A percentile compares a stretch with the other conserved stretches of the same genome.
Conservation (phyloP, 2,113 vertebrate species). For the Sinocyclocheilus rhinocerous region DNA sequence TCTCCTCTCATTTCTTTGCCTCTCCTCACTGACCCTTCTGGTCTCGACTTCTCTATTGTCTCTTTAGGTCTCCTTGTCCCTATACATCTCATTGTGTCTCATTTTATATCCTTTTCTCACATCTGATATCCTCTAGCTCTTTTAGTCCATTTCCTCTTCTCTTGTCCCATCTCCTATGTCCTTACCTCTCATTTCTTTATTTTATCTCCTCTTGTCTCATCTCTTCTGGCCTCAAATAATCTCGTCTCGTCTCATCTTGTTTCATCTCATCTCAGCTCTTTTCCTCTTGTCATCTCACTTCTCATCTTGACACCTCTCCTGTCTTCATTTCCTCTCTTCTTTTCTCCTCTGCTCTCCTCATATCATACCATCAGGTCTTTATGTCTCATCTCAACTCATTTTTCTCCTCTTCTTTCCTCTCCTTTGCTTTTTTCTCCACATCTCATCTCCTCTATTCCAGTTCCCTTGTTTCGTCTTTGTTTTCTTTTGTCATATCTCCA, state of each 20-base stretch:
- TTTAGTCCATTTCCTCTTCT: background rate
- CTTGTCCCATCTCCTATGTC: background rate
- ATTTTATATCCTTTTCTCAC: background rate
- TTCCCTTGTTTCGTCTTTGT: background rate
- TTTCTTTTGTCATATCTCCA: background rate
- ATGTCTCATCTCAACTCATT: background rate
- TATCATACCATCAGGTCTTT: background rate
- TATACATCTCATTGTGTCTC: background rate
- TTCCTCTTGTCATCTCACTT: background rate
- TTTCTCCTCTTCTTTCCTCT: background rate
- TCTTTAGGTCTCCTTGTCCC: background rate
- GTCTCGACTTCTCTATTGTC: background rate
- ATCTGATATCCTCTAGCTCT: background rate
- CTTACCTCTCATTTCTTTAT: background rate
- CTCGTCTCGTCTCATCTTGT: background rate
- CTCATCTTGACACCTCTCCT: background rate
- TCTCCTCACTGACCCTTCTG: background rate
- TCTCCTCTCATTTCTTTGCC: background rate
- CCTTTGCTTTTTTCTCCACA: background rate
- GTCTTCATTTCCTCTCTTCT: background rate
- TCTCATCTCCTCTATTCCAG: no score
- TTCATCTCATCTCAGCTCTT: background rate
- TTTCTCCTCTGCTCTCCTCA: background rate
- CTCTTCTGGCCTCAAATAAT: background rate
- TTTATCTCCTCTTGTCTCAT: constrained; percentile 29